These are phyloP conservation scores for Grantiella picta DNA, from an alignment of 2,113 vertebrate genomes.

Conservation along the genomic window DNA sequence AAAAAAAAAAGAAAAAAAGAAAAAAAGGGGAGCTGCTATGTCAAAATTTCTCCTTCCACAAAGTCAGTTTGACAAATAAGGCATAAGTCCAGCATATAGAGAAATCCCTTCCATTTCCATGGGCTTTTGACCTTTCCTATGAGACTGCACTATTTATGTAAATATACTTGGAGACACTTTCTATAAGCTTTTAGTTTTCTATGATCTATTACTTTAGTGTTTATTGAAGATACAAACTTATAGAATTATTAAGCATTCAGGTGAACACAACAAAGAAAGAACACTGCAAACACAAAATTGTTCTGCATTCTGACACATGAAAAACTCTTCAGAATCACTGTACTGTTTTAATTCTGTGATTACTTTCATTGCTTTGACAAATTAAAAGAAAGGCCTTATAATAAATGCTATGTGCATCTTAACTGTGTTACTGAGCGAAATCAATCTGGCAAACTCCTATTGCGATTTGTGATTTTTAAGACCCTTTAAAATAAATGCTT, in stretches of 20 bases:
- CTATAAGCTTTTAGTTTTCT: slow-evolving; percentile 80
- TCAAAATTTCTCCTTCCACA: slow-evolving; percentile 54
- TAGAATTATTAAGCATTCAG: slow-evolving; percentile 63
- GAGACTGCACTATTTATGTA: slow-evolving; percentile 75
- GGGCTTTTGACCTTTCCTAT: slow-evolving; percentile 67
- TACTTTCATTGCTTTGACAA: slow-evolving; percentile 61
- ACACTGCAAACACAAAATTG: slow-evolving; percentile 18
- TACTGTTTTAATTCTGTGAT: slow-evolving; percentile 58
- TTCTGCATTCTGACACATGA: slow-evolving; percentile 32
- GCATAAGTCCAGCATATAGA: not conserved
- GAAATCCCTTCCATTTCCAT: slow-evolving; percentile 48
- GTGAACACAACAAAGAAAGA: slow-evolving; percentile 33
- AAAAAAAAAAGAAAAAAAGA: accelerated
- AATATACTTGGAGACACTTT: slow-evolving; percentile 75
- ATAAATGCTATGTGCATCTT: slow-evolving; percentile 63
- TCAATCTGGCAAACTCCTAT: slow-evolving; percentile 65
- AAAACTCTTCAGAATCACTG: slow-evolving; percentile 25
- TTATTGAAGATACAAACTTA: slow-evolving; percentile 74
- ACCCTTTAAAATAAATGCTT: slow-evolving; percentile 71
- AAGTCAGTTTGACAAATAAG: slow-evolving; percentile 56
- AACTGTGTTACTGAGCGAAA: slow-evolving; percentile 50
- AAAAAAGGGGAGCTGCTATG: not conserved
- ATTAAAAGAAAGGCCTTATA: slow-evolving; percentile 67
- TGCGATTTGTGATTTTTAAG: slow-evolving; percentile 63
- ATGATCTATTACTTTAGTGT: slow-evolving; percentile 71